Evolutionary conservation across 2,888 invertebrate genomes (phyloP).

Genomic region (Ophion ellenae): DNA sequence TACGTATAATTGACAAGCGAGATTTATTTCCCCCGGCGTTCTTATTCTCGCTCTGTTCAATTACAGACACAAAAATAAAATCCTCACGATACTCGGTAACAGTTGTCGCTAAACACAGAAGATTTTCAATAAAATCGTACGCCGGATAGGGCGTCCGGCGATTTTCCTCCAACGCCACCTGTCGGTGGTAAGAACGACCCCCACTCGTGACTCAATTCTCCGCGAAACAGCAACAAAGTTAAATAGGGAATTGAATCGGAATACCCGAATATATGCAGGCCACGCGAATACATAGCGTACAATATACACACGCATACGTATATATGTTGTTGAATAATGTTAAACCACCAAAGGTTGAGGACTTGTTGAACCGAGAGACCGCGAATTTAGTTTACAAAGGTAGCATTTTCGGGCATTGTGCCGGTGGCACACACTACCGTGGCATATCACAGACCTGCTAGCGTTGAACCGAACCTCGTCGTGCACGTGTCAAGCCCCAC

Average conservation of each 20-base stretch:
- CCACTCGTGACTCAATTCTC: neutral
- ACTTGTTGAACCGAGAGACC: constrained; percentile 13
- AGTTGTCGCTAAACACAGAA: neutral
- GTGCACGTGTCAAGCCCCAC: neutral
- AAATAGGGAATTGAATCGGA: constrained; percentile 49
- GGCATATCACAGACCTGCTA: neutral
- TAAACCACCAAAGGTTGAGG: constrained; percentile 62
- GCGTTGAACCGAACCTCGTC: neutral
- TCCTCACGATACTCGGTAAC: neutral
- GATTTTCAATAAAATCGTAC: neutral
- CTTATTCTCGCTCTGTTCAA: no score
- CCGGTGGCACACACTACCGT: neutral
- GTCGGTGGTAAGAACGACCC: neutral
- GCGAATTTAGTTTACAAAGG: neutral
- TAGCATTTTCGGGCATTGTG: neutral
- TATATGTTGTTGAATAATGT: constrained; percentile 71
- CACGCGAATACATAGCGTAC: constrained; percentile 49
- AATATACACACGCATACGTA: constrained; percentile 63
- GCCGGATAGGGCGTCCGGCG: neutral
- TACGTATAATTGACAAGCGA: no score
- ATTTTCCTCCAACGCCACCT: no score
- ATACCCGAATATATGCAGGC: constrained; percentile 61
- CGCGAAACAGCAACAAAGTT: neutral
- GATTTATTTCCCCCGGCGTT: no score
- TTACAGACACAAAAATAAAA: neutral